Conservation (phyloP, 1,140 invertebrate species). For the Pseudomyrmex sp. region DNA sequence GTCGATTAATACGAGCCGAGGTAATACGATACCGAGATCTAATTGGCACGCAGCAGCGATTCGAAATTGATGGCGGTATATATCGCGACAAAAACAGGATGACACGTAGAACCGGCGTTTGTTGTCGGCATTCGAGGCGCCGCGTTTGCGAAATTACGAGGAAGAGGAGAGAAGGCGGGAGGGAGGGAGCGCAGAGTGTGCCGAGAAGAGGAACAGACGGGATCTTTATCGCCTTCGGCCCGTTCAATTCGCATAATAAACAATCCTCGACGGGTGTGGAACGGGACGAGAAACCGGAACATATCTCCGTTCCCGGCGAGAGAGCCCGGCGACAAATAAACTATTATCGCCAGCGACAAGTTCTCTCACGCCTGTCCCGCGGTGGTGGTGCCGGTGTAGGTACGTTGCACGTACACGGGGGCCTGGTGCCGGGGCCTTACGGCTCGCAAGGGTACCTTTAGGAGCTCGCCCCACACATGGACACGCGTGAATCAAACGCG, state of each 20-base stretch:
- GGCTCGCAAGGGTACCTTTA: constrained; percentile 71
- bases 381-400: constrained; percentile 61
- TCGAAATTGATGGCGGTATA: constrained; percentile 46
- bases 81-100: constrained; percentile 37
- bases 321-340: constrained; percentile 84
- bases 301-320: constrained; percentile 80
- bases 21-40: constrained; percentile 38
- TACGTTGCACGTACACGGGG: constrained; percentile 45
- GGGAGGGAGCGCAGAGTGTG: constrained; percentile 9
- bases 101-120: neutral
- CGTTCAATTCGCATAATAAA: constrained; percentile 85
- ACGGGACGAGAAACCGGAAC: constrained; percentile 83
- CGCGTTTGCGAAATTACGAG: constrained; percentile 42
- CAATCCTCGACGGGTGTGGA: constrained; percentile 81
- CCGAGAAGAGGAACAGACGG: constrained; percentile 76
- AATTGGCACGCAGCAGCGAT: constrained; percentile 35
- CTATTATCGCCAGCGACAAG: constrained; percentile 85
- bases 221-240: constrained; percentile 84
- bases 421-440: constrained; percentile 23
- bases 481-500: constrained; percentile 84
- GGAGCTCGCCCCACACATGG: constrained; percentile 78
- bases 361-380: constrained; percentile 82
- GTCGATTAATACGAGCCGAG: neutral
- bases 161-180: constrained; percentile 1
- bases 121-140: constrained; percentile 12